Conservation (phyloP, 2,888 invertebrate genomes). For the Marasmarcha lunaedactyla region DNA sequence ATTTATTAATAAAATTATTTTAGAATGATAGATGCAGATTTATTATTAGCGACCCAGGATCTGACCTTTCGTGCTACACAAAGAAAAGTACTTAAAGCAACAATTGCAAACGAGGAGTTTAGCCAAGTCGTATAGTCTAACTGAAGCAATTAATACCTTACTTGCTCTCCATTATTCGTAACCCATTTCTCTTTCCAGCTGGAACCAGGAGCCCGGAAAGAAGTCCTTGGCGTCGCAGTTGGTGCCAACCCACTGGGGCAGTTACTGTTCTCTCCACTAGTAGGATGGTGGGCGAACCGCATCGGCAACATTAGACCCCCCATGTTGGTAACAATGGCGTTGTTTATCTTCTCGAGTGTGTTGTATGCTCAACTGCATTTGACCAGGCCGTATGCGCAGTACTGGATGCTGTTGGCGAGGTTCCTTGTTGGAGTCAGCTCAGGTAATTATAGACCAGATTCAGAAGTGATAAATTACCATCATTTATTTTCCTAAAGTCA, state of each 20-base stretch:
- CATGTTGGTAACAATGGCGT: conserved; percentile 74
- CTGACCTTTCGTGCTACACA: too few relatives aligned
- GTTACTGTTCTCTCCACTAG: conserved; percentile 85
- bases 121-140: too few relatives aligned
- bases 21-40: too few relatives aligned
- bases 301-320: conserved; percentile 79
- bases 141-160: too few relatives aligned
- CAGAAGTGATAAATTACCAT: neutral
- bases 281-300: conserved; percentile 88
- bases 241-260: conserved; percentile 90
- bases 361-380: conserved; percentile 83
- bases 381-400: conserved; percentile 73
- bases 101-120: too few relatives aligned
- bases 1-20: too few relatives aligned
- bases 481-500: neutral
- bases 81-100: too few relatives aligned
- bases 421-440: conserved; percentile 88
- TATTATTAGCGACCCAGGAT: too few relatives aligned
- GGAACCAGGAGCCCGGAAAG: conserved; percentile 83
- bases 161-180: too few relatives aligned
- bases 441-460: conserved; percentile 70
- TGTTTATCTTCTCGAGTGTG: conserved; percentile 80
- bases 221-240: conserved; percentile 85
- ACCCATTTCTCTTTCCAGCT: conserved; percentile 73
- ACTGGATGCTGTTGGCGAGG: conserved; percentile 81